These are phyloP conservation scores for Pseudomyrmex dendroicus DNA, from an alignment of 1,140 invertebrate genomes.

Conservation along the genomic window DNA sequence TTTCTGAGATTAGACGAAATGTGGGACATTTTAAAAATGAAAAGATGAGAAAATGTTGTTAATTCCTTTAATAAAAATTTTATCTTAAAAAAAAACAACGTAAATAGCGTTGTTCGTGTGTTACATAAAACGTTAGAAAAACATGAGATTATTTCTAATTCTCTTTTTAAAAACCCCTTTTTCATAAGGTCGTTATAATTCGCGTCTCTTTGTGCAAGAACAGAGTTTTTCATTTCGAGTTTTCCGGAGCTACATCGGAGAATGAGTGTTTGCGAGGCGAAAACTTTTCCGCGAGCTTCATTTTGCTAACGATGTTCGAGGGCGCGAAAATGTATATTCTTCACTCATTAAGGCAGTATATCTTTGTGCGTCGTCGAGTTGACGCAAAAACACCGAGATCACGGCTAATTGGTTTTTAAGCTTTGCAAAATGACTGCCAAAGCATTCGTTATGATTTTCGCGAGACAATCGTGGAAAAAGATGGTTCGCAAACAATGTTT, in stretches of 20 bases:
- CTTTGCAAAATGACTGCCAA: slow-evolving; percentile 47
- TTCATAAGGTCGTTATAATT: neutral
- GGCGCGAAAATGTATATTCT: slow-evolving; percentile 69
- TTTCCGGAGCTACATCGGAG: neutral
- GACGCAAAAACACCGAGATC: slow-evolving; percentile 66
- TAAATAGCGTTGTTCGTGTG: too few relatives aligned
- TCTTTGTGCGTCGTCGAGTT: slow-evolving; percentile 56
- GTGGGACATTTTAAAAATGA: too few relatives aligned
- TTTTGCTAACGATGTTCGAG: slow-evolving; percentile 44
- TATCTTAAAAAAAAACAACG: too few relatives aligned
- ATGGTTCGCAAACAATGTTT: neutral
- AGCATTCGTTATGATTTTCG: slow-evolving; percentile 35
- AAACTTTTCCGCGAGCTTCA: neutral
- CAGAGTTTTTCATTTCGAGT: neutral
- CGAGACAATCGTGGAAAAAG: neutral
- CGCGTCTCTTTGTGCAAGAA: neutral
- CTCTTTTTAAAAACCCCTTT: neutral
- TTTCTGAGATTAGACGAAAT: too few relatives aligned
- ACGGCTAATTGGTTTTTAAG: slow-evolving; percentile 76
- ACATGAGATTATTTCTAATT: too few relatives aligned
- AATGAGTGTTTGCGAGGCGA: neutral
- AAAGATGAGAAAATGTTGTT: too few relatives aligned
- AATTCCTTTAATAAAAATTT: too few relatives aligned
- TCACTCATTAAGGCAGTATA: slow-evolving; percentile 64
- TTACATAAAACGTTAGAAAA: too few relatives aligned